Base-by-base conservation (phyloP, 1,140 invertebrate genomes). In the Brachionus paranguensis region DNA sequence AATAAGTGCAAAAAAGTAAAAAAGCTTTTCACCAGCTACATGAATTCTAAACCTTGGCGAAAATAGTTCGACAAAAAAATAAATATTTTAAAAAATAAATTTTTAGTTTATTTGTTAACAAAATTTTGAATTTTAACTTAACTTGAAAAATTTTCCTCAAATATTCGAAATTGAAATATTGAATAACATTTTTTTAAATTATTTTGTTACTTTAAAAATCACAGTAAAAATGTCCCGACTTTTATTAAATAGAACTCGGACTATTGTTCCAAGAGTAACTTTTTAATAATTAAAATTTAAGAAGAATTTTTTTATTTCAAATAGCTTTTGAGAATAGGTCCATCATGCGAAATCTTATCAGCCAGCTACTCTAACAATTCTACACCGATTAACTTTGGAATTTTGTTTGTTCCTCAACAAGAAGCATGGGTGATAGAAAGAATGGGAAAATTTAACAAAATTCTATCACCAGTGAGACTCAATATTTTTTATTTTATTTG, bases 401-500 rank as follows among this genome's bases (percentile, higher is more conserved):
- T 99, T 60, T 93, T 98, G 92, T 99, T 99, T 92, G 97, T 99
- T 70, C 97, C 97, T 7, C 96, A 98, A 89, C 97, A 99, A 92
- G 96, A 99, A 86, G 96, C 97, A 74, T 99, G 98, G 98, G 91
- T 99, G 85, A 94, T 99, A 0, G 97, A 99, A 90, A 91, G 97
- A 88, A 99, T 99, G 96, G 98, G 98, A 74, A 96, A 95, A 90
- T 99, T 96, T 90, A 92, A 95, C 88, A 92, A 93, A 89, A 95
- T 97, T 85, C 89, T 99, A 41, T 93, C 97, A 68, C 97, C 97
- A 50, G 91, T 91, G 88, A 88, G 88, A 37, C 33, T 37, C 33
- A 43, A 45, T 11, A 45, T 27, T 41, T 12, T 78, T 17, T n/a
- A 29, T 70, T 27, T 84, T 85, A 72, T 43, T 78, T 85, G 84